Evolutionary conservation across 1,140 invertebrate genomes (phyloP), one percentile per base, ranked within the genome.

Genomic region (Triops longicaudatus): DNA sequence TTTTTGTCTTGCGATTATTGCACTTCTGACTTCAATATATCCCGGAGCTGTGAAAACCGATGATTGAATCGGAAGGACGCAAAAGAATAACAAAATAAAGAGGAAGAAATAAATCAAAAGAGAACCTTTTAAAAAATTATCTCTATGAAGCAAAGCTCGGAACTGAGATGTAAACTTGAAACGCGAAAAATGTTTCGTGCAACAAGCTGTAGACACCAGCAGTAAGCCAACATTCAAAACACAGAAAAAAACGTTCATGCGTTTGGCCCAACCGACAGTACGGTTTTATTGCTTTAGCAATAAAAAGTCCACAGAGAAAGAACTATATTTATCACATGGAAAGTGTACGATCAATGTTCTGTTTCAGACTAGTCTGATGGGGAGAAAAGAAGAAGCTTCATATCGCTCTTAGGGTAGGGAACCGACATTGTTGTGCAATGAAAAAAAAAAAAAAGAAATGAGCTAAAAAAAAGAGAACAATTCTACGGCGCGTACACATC

Each of bases 281-380:
- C 50, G 50, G 22, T 63, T 63, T 63, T 63, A 63, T 63, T 63
- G 50, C 50, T 63, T n/a, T 63, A 63, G 50, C 50, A 63, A 63
- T 63, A 63, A 63, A 63, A 63, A 17, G 1, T 63, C 50, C 50
- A 63, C 14, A 17, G 22, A 63, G 50, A 63, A 63, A 63, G 50
- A 63, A 63, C 14, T 63, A 63, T 22, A 22, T 17, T 63, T 63
- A 63, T 63, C 50, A 63, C 50, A 63, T 63, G n/a, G 50, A 63
- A 63, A 63, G n/a, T 63, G 50, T 63, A 63, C 44, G 50, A 14
- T 17, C 17, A 63, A 63, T 63, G n/a, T 63, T 63, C 22, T 63
- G 14, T 5, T 63, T 63, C 22, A 63, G 50, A 63, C 14, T n/a
- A 63, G 50, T 63, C 22, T 22, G 22, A 17, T 5, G 50, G 50